Conservation (phyloP, 2,888 invertebrate genomes). For the Drosophila setosimentum region DNA sequence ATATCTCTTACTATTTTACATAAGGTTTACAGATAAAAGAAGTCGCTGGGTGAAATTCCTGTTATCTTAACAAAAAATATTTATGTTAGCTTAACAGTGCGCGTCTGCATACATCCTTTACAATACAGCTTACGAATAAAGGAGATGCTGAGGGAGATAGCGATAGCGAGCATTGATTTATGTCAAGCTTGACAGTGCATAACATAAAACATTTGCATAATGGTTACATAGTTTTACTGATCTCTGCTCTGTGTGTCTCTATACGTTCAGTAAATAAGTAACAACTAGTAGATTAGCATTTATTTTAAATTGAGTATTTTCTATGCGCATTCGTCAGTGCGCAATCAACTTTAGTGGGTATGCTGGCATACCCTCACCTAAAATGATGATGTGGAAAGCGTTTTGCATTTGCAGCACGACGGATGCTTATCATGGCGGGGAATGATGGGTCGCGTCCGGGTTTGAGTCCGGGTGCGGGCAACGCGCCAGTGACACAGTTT, state of each 20-base stretch:
- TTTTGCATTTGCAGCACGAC: constrained; percentile 29
- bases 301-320: constrained; percentile 1
- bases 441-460: constrained; percentile 55
- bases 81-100: neutral
- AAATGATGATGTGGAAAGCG: constrained; percentile 12
- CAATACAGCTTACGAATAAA: neutral
- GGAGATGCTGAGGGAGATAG: neutral
- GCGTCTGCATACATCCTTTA: neutral
- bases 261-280: neutral
- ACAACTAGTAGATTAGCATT: neutral
- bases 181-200: neutral
- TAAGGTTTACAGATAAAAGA: neutral
- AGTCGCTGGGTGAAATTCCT: neutral
- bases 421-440: constrained; percentile 55
- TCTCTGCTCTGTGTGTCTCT: neutral
- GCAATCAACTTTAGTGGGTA: constrained; percentile 15
- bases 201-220: constrained; percentile 2
- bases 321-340: neutral
- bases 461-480: constrained; percentile 28
- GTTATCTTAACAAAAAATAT: neutral
- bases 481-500: constrained; percentile 71
- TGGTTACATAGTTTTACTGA: neutral
- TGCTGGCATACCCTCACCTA: constrained; percentile 19
- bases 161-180: neutral
- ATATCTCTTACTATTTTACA: neutral